These are phyloP conservation scores for Pterois miles DNA, from an alignment of 2,797 vertebrate species.

Conservation along the genomic window DNA sequence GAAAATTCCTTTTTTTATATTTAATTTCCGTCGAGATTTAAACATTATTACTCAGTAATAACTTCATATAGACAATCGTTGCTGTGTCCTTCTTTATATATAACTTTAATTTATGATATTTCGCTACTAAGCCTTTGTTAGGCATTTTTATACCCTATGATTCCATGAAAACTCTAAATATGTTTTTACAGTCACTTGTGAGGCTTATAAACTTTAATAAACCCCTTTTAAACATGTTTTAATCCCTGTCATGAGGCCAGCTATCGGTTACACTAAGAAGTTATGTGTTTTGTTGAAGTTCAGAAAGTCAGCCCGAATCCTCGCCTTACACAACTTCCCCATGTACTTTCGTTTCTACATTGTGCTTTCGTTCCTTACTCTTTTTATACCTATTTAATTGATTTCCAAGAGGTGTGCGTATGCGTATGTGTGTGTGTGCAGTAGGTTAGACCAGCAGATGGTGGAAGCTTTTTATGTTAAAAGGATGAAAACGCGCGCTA, in stretches of 20 bases:
- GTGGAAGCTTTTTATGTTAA: neutral
- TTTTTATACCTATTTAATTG: neutral
- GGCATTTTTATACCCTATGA: neutral
- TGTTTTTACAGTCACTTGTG: neutral
- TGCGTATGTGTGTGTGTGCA: neutral
- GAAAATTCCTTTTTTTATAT: neutral
- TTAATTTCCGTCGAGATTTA: neutral
- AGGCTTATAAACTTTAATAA: neutral
- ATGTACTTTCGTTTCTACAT: neutral
- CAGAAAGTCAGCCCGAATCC: constrained; percentile 16
- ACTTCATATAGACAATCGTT: neutral
- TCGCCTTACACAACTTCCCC: neutral
- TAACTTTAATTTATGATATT: neutral
- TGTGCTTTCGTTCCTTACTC: neutral
- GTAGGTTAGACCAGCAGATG: constrained; percentile 24
- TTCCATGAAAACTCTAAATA: neutral
- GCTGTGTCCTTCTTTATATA: neutral
- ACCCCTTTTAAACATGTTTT: neutral
- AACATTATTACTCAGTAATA: neutral
- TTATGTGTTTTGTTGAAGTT: constrained; percentile 6
- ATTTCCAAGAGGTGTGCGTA: neutral
- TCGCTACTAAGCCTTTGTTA: neutral
- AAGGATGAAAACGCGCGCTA: constrained; percentile 6
- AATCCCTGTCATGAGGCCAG: neutral
- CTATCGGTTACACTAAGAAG: neutral